Evolutionary conservation across 2,113 vertebrate genomes (phyloP), one percentile per base, ranked within the genome.

Genomic region (Amphilophus citrinellus): DNA sequence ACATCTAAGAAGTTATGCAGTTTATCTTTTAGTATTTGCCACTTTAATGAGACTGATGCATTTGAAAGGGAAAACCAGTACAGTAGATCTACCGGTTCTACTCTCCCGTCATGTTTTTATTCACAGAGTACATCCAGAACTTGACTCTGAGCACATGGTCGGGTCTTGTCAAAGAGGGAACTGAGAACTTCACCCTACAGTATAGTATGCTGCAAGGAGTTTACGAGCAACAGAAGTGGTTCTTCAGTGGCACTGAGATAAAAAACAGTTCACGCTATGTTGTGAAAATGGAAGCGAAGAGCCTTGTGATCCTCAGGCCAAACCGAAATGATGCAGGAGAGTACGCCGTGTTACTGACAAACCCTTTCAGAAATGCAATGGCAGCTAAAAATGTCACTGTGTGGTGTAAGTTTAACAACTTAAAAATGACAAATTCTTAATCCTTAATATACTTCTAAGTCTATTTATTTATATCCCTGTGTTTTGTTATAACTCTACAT

Each of bases 341-440:
- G 9, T 96, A 96, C 76, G 32, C 71, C 0, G 84, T 95, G 47
- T 2, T 53, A 3, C 93, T 96, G 73, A 83, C 3, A 1, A 96
- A 96, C 91, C 95, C 95, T 17, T 94, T 93, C 88, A 95, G 93
- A 91, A 77, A 8, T 1, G 84, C 20, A 10, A 90, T 27, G 0
- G 7, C 66, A n/a, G 10, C 78, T 42, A 79, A 24, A 5, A 87
- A 90, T 10, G 6, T 96, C 85, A 86, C 76, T 2, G 86, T 96
- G 47, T 10, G 90, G 53, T 96, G 96, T 96, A 92, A 95, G 95
- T 60, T 10, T 2, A n/a, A 1, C 68, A 73, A 30, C 20, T 73
- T 35, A 73, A 53, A 53, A 32, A 27, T 17, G 47, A 71, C 15
- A 35, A 32, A 50, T 47, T 37, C 1, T 11, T 11, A 9, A 15